Evolutionary conservation across 1,140 invertebrate genomes (phyloP).

Genomic region (Lordiphosa stackelbergi): DNA sequence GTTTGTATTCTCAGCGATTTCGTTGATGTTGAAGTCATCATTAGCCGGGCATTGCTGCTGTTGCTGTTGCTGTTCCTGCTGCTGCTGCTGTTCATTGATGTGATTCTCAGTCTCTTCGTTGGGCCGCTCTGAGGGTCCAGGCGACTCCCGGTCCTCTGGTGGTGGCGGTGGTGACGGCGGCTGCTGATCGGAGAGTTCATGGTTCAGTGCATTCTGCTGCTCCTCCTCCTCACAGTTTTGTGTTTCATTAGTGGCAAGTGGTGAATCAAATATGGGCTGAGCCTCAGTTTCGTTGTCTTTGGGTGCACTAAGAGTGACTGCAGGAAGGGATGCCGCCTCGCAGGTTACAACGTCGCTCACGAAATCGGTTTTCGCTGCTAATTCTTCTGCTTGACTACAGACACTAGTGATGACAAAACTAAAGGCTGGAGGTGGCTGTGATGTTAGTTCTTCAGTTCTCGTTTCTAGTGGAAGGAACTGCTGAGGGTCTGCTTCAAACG

Average conservation of each 20-base stretch:
- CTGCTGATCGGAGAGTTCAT: conserved; percentile 46
- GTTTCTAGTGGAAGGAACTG: not conserved
- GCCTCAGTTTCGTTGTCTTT: conserved; percentile 48
- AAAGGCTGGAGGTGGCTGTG: conserved; percentile 1
- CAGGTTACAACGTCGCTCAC: not conserved
- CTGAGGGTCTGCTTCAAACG: too few relatives aligned
- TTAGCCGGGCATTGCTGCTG: conserved; percentile 25
- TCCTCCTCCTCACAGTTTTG: conserved; percentile 61
- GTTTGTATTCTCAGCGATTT: conserved; percentile 76
- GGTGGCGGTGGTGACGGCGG: not conserved
- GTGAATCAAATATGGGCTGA: conserved; percentile 15
- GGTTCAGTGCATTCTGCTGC: conserved; percentile 66
- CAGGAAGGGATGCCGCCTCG: not conserved
- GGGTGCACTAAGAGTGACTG: conserved; percentile 24
- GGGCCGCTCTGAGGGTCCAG: conserved; percentile 13
- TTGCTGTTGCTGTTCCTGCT: conserved; percentile 11
- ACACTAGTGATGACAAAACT: conserved; percentile 56
- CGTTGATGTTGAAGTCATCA: conserved; percentile 70
- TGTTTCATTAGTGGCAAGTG: conserved; percentile 1
- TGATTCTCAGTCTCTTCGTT: conserved; percentile 70
- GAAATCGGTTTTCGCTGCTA: not conserved
- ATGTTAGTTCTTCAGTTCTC: too few relatives aligned
- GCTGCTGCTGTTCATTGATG: conserved; percentile 59
- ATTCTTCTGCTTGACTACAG: conserved; percentile 38
- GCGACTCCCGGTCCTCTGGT: not conserved